Percentiles rank a stretch among this genome's conserved stretches.
Conservation (phyloP, 1,140 invertebrate genomes). For the Radopholus similis region DNA sequence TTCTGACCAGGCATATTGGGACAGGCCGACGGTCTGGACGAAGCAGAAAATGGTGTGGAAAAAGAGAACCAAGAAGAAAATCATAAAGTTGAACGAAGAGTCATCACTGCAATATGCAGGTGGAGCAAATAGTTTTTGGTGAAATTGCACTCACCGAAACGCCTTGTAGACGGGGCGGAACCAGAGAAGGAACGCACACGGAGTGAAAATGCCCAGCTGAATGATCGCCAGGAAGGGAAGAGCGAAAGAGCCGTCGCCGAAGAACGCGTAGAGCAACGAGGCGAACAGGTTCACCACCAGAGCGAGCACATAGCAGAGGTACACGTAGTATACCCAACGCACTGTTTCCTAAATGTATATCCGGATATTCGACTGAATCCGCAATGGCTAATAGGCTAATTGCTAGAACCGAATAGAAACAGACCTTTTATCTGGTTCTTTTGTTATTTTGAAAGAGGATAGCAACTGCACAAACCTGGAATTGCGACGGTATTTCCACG, state of each 20-base stretch:
- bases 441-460: neutral
- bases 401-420: neutral
- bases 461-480: slow-evolving; percentile 61
- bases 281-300: slow-evolving; percentile 81
- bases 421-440: too few relatives aligned
- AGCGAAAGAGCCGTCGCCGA: slow-evolving; percentile 68
- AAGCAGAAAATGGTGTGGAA: slow-evolving; percentile 87
- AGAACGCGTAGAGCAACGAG: slow-evolving; percentile 70
- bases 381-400: neutral
- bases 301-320: slow-evolving; percentile 83
- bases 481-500: slow-evolving; percentile 95
- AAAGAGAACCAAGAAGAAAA: slow-evolving; percentile 98
- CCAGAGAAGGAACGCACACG: slow-evolving; percentile 97
- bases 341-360: slow-evolving; percentile 72
- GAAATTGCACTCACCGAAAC: slow-evolving; percentile 68
- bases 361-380: neutral
- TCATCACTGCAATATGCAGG: slow-evolving; percentile 72
- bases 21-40: slow-evolving; percentile 76
- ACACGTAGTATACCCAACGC: slow-evolving; percentile 86
- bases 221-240: slow-evolving; percentile 83
- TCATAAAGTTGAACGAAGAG: slow-evolving; percentile 99
- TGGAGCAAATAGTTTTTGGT: slow-evolving; percentile 14
- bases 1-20: slow-evolving; percentile 44
- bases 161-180: slow-evolving; percentile 80
- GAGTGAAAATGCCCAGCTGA: slow-evolving; percentile 84